These are phyloP conservation scores for Aplysina aerophoba DNA, from an alignment of 37 sponge, comb jelly and placozoan genomes.

Conservation along the genomic window DNA sequence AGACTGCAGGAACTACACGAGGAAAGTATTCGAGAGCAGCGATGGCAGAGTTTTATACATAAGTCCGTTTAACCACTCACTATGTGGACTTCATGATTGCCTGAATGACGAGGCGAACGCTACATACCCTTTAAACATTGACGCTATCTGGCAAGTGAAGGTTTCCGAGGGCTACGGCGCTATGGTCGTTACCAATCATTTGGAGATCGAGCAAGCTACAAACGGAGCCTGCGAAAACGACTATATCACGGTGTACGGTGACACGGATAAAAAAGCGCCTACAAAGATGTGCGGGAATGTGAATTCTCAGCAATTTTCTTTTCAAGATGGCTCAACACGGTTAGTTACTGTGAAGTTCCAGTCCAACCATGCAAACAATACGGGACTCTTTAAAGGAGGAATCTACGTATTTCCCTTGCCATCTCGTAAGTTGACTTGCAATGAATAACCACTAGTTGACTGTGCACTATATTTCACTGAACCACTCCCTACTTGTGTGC, in stretches of 20 bases:
- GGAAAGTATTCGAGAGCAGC: no score
- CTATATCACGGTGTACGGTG: neutral
- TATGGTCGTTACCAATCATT: neutral
- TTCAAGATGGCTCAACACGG: neutral
- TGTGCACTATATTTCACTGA: no score
- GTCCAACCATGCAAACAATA: neutral
- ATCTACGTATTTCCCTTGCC: no score
- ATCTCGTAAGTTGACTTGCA: no score
- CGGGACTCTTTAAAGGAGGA: neutral
- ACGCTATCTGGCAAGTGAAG: neutral
- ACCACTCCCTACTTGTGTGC: no score
- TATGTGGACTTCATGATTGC: no score
- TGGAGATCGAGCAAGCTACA: neutral
- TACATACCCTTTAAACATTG: neutral
- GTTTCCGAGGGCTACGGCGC: neutral
- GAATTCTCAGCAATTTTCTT: no score
- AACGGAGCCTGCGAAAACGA: neutral
- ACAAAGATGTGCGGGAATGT: neutral
- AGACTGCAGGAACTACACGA: neutral
- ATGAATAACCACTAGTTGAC: no score
- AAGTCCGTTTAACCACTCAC: no score
- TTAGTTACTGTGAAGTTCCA: neutral
- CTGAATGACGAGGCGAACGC: no score
- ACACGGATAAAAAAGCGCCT: neutral
- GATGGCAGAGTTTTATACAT: no score